Evolutionary conservation across 2,797 vertebrate species (phyloP).

Genomic region (Bovichtus variegatus): DNA sequence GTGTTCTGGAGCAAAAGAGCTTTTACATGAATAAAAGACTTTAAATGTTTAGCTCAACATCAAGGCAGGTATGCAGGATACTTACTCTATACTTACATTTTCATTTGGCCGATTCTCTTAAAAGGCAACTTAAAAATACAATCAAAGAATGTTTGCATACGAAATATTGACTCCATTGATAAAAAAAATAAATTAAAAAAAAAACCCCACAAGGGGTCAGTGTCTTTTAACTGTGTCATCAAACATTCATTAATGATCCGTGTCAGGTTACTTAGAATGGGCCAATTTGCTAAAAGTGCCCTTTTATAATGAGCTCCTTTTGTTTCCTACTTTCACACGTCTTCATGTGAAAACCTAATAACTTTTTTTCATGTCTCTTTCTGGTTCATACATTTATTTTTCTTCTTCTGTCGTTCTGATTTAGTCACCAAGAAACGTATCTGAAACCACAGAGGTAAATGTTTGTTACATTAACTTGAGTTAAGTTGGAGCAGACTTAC

Average conservation of each 20-base stretch:
- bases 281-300: not conserved
- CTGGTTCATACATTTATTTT: not conserved
- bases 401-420: constrained; percentile 29
- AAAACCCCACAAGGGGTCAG: too few species aligned
- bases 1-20: not conserved
- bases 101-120: not conserved
- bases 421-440: constrained; percentile 68
- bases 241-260: not conserved
- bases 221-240: not conserved
- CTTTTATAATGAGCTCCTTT: not conserved
- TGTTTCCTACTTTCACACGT: not conserved
- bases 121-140: not conserved
- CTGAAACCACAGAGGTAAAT: constrained; percentile 67
- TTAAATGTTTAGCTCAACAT: not conserved
- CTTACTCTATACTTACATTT: not conserved
- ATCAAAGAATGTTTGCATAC: not conserved
- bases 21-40: not conserved
- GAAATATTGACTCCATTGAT: not conserved
- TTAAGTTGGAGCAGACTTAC: not conserved
- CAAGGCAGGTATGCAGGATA: not conserved
- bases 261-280: not conserved
- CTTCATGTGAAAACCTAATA: constrained; percentile 30
- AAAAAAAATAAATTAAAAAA: too few species aligned
- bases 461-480: not conserved
- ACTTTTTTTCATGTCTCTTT: not conserved